phyloP scores from a whole-genome alignment of 2,113 vertebrate genomes.

The Sclerurus mexicanus region DNA sequence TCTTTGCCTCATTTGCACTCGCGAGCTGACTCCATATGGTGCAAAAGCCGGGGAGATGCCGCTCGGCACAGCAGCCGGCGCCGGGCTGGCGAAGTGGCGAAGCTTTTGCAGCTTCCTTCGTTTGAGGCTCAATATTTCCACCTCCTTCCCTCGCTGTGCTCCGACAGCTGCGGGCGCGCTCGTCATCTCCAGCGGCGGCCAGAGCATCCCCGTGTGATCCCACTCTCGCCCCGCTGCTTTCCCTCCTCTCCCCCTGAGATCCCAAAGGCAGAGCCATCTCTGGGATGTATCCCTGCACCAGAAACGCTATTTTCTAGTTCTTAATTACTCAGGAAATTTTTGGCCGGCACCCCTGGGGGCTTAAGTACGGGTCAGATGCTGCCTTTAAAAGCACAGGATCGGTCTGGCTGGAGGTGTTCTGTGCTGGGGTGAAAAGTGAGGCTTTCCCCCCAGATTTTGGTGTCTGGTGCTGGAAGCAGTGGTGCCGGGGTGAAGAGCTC shows the following conservation, averaged over 20 bases:
- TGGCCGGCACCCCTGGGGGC: background rate
- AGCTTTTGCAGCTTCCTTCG: background rate
- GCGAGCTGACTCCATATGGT: background rate
- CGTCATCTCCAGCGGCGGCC: rapidly evolving
- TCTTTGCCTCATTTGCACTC: constrained; percentile 28
- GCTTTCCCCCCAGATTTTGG: background rate
- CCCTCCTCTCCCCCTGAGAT: background rate
- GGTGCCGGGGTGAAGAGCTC: rapidly evolving
- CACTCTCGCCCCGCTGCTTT: rapidly evolving
- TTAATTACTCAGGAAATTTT: background rate
- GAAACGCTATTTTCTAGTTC: background rate
- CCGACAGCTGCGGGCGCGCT: background rate
- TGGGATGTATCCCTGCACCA: background rate
- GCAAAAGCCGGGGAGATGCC: background rate
- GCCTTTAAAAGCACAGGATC: background rate
- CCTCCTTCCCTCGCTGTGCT: background rate
- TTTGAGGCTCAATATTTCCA: background rate
- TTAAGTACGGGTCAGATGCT: background rate
- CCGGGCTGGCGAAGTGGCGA: background rate
- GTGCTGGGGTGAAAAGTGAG: background rate
- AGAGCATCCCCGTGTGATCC: rapidly evolving
- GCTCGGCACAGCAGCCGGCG: background rate
- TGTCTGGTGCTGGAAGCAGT: background rate
- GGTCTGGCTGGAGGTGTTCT: background rate
- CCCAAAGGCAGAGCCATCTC: rapidly evolving